Evolutionary conservation across 64 coral and sea anemone species (phyloP), one percentile per base, ranked within the genome.

Genomic region (Porites lutea): DNA sequence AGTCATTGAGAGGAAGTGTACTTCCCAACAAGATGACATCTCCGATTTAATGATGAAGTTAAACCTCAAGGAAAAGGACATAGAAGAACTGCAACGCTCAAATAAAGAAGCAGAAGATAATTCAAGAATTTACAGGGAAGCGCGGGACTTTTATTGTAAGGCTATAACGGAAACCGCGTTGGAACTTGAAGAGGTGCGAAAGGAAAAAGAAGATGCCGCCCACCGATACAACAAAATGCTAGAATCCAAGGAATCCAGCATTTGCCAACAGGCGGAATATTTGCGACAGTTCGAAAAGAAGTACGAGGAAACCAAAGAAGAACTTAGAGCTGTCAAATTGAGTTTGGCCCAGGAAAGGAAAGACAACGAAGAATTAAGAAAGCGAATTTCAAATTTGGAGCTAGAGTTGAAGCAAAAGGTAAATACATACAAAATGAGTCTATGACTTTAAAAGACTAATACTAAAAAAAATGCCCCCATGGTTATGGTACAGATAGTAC

Each of bases 1-100:
- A 61, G 72, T 65, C 7, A 87, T 92, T 2, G 87, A 89, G n/a
- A 74, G 72, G 2, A 88, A 92, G 51, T 88, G 86, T 21, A 72
- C 86, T 10, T 74, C 37, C 3, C 86, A 84, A 18, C 79, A 62
- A 20, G 90, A 93, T 60, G 80, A 96, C 2, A 93, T 80, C 49
- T 89, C 80, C 66, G 79, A 75, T 45, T 79, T 96, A 64, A 89
- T 86, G 78, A 88, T 93, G 16, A 96, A 75, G 71, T 20, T 91
- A 0, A 91, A 84, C 15, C 78, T 72, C 11, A 61, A 74, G n/a
- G 72, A 79, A 9, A 79, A 79, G 0, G 79, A 74, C 27, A 4
- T 91, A 45, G 81, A 50, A 50, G 89, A 91, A 14, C 45, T 91
- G 9, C 63, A 75, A 65, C 45, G 47, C 9, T 50, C 47, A 0